phyloP scores from a whole-genome alignment of 2,888 invertebrate species.

The Lamellibrachia columna region DNA sequence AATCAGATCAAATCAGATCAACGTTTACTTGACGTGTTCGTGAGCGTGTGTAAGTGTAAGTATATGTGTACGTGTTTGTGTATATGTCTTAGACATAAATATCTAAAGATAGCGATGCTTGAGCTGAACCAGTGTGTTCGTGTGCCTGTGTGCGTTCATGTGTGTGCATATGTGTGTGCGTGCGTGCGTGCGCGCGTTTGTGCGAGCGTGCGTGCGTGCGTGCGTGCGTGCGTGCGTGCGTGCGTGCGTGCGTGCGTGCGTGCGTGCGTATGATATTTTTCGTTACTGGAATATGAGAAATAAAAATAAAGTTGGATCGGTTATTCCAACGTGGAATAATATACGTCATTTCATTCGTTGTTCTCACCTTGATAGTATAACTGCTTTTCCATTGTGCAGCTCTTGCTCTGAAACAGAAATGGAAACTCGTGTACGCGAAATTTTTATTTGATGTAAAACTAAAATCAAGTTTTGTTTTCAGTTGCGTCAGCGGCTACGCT shows the following conservation, averaged over 20 bases:
- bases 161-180: not conserved
- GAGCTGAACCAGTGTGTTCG: not conserved
- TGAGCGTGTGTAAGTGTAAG: too few relatives aligned
- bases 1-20: too few relatives aligned
- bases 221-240: too few relatives aligned
- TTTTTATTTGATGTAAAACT: too few relatives aligned
- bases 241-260: not conserved
- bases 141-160: not conserved
- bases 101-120: too few relatives aligned
- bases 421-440: not conserved
- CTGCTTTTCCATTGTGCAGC: conserved; percentile 39
- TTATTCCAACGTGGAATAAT: not conserved
- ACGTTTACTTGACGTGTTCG: too few relatives aligned
- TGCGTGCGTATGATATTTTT: not conserved
- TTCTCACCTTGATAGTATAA: conserved; percentile 37
- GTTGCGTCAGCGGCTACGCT: too few relatives aligned
- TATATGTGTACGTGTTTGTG: too few relatives aligned
- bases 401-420: conserved; percentile 31
- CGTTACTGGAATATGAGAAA: not conserved
- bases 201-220: not conserved
- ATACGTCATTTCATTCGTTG: not conserved
- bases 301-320: not conserved
- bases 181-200: not conserved
- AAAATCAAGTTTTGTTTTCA: too few relatives aligned
- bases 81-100: too few relatives aligned